Base-by-base conservation (phyloP, 2,797 vertebrate genomes). In the Spinibarbus caldwelli region DNA sequence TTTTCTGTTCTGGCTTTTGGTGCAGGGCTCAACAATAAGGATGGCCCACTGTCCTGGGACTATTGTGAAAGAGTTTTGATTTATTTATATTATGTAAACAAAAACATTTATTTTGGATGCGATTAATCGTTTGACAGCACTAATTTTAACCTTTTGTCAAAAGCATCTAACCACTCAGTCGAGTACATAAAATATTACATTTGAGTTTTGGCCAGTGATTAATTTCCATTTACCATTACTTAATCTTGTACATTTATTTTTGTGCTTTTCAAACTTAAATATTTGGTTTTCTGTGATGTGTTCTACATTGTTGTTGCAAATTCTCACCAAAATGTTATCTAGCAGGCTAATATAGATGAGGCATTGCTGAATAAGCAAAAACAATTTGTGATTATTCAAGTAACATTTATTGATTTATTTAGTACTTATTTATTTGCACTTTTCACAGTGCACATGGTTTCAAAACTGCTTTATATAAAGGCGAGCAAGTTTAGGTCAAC, bases 1-100 rank as follows among this genome's bases (percentile, higher is more conserved):
- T 94, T 93, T 94, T 89, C 79, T 83, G 49, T 82, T 49, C 59
- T 79, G 87, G 59, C 76, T 82, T 92, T 89, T 89, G 77, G 41
- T 68, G 64, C 21, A 52, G 31, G 21, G 21, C 31, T 77, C 14
- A 76, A 14, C 21, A 41, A 26, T 21, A 29, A 38, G 36, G 23
- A 14, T 11, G 31, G 19, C 59, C 59, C 3, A 3, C 64, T 66
- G 64, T 66, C 17, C 64, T 2, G 31, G 31, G 64, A 10, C 21
- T 41, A 70, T 23, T 70, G 36, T n/a, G 67, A 70, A 41, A 41
- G 19, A 12, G 19, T 70, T 41, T 38, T 36, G 49, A 4, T 6
- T n/a, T n/a, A n/a, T n/a, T n/a, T n/a, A n/a, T n/a, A n/a, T n/a
- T n/a, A n/a, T n/a, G n/a, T n/a, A n/a, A n/a, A n/a, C n/a, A n/a